Percentiles rank a stretch among this genome's conserved stretches.
Evolutionary conservation across 1,140 invertebrate species (phyloP).

Genomic region (Penaeus chinensis): DNA sequence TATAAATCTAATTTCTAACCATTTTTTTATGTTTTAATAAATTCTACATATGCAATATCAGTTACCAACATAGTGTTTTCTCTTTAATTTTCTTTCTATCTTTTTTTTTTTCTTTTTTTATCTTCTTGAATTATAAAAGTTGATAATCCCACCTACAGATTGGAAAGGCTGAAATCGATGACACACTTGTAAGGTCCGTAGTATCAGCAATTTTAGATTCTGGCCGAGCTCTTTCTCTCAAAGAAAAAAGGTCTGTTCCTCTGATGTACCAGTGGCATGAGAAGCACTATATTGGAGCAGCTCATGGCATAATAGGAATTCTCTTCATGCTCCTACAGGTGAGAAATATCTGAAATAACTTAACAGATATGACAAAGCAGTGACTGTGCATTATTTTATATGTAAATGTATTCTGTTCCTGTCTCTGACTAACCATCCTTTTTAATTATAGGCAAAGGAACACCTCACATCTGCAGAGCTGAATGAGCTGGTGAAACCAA

Average conservation of each 20-base stretch:
- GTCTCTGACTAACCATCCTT: constrained; percentile 26
- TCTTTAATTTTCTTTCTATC: too few relatives aligned
- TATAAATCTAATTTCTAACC: too few relatives aligned
- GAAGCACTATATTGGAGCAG: constrained; percentile 87
- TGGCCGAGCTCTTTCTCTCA: constrained; percentile 74
- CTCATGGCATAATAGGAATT: constrained; percentile 89
- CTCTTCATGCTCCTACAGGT: constrained; percentile 84
- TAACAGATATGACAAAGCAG: neutral
- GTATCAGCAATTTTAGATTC: constrained; percentile 76
- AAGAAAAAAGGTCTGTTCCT: constrained; percentile 71
- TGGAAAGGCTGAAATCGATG: constrained; percentile 18
- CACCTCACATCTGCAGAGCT: constrained; percentile 74
- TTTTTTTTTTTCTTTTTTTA: too few relatives aligned
- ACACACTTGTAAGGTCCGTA: constrained; percentile 70
- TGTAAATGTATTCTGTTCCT: neutral
- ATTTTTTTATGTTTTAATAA: too few relatives aligned
- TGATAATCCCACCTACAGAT: constrained; percentile 24
- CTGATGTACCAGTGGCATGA: constrained; percentile 89
- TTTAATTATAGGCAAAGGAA: constrained; percentile 69
- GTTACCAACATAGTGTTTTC: too few relatives aligned
- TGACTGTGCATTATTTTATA: neutral
- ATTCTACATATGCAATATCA: too few relatives aligned
- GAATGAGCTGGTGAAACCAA: constrained; percentile 70
- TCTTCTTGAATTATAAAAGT: neutral
- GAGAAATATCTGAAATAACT: constrained; percentile 26